Conservation (phyloP, 30 jellyfish, hydroid and myxozoan species). For the Sanderia malayensis region DNA sequence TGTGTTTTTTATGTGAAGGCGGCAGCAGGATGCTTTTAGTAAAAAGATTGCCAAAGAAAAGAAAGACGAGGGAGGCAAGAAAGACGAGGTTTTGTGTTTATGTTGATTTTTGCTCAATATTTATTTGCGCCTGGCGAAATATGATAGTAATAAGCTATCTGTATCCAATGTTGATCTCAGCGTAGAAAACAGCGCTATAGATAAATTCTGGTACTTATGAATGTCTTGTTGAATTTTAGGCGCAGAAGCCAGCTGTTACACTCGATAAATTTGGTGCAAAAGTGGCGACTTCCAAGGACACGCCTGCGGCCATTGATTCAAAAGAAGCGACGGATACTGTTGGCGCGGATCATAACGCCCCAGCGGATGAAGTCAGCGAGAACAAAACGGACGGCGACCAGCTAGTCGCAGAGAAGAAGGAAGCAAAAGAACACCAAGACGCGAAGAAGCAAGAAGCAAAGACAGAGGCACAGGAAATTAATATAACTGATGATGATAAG, state of each 20-base stretch:
- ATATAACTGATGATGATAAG: slow-evolving; percentile 13
- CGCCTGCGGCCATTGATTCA: slow-evolving; percentile 1
- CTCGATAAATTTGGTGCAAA: not conserved
- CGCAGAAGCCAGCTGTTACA: not conserved
- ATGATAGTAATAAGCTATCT: not conserved
- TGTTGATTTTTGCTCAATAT: no score
- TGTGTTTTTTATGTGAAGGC: no score
- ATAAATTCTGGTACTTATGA: no score
- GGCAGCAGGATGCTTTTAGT: slow-evolving; percentile 51
- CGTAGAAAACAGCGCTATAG: no score
- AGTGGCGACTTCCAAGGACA: slow-evolving; percentile 9
- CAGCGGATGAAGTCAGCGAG: not conserved
- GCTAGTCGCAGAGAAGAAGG: slow-evolving; percentile 11
- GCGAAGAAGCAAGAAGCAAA: slow-evolving; percentile 4
- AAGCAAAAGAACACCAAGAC: slow-evolving; percentile 6
- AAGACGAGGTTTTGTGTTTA: no score
- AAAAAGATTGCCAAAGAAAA: slow-evolving; percentile 48
- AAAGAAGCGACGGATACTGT: not conserved
- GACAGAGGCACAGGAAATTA: slow-evolving; percentile 4
- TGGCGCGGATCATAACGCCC: no score
- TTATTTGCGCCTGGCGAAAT: no score
- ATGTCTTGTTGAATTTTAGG: not conserved
- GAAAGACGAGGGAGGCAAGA: slow-evolving; percentile 27
- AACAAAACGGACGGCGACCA: not conserved
- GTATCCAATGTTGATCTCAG: slow-evolving; percentile 6